phyloP scores from a whole-genome alignment of 2,888 invertebrate species.

The Drosophila robusta region DNA sequence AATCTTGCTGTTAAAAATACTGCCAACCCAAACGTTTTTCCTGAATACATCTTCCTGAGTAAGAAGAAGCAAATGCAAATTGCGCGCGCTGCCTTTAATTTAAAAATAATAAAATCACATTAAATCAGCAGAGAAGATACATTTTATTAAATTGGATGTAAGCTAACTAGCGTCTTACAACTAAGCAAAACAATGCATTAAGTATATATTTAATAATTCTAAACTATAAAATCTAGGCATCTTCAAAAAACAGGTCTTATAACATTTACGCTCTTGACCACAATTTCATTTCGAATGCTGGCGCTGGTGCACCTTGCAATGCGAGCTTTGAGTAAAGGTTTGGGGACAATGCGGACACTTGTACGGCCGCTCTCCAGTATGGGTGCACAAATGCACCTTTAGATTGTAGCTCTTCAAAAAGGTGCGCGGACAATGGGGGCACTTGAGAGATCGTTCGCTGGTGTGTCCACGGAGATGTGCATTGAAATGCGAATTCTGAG shows the following conservation, averaged over 20 bases:
- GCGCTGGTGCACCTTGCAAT: slow-evolving; percentile 1
- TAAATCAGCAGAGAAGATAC: not conserved
- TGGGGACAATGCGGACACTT: slow-evolving; percentile 15
- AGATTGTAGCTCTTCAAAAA: slow-evolving; percentile 5
- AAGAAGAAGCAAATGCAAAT: not conserved
- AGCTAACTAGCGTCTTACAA: not conserved
- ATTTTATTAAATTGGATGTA: not conserved
- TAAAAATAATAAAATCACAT: not conserved
- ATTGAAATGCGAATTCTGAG: slow-evolving; percentile 3
- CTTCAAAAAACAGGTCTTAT: not conserved
- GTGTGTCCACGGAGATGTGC: slow-evolving; percentile 10
- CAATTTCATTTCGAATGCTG: not conserved
- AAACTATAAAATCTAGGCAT: not conserved
- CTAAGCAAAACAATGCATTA: not conserved
- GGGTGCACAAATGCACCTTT: slow-evolving; percentile 12
- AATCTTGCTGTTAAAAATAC: too few species aligned
- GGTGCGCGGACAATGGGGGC: slow-evolving; percentile 17
- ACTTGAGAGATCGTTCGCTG: not conserved
- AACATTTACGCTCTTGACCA: not conserved
- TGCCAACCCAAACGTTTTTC: not conserved
- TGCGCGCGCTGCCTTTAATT: not conserved
- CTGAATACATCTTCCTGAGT: too few species aligned
- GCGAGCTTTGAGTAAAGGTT: slow-evolving; percentile 8
- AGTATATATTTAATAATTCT: not conserved
- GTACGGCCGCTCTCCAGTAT: slow-evolving; percentile 2